phyloP scores from a whole-genome alignment of 2,888 invertebrate genomes.

The Timema cristinae region DNA sequence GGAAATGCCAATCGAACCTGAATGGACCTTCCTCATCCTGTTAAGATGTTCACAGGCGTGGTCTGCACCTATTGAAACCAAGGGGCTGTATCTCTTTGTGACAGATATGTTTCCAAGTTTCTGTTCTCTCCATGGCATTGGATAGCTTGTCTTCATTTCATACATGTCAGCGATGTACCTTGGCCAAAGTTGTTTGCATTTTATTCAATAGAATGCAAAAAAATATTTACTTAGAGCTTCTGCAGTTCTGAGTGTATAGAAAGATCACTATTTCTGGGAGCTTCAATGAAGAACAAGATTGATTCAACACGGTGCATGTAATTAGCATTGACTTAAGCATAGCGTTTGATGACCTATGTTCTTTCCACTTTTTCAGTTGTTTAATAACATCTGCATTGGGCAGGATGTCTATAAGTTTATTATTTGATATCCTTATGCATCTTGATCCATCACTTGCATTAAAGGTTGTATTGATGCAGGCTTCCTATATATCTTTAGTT shows the following conservation, averaged over 20 bases:
- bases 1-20: neutral
- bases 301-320: neutral
- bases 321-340: neutral
- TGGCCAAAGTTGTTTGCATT: too few relatives aligned
- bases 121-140: neutral
- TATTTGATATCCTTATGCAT: neutral
- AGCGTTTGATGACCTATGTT: neutral
- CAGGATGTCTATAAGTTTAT: neutral
- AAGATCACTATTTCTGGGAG: neutral
- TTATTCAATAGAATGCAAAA: too few relatives aligned
- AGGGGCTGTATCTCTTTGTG: neutral
- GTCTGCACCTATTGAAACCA: too few relatives aligned
- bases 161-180: neutral
- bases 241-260: too few relatives aligned
- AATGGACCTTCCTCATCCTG: neutral
- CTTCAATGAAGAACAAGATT: neutral
- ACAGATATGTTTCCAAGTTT: neutral
- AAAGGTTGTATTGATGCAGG: neutral
- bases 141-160: neutral
- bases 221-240: too few relatives aligned
- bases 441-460: conserved; percentile 8
- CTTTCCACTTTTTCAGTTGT: neutral
- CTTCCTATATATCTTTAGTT: conserved; percentile 9
- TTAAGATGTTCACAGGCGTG: neutral
- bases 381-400: neutral